Evolutionary conservation across 2,888 invertebrate genomes (phyloP).

Genomic region (Tridacna crocea): DNA sequence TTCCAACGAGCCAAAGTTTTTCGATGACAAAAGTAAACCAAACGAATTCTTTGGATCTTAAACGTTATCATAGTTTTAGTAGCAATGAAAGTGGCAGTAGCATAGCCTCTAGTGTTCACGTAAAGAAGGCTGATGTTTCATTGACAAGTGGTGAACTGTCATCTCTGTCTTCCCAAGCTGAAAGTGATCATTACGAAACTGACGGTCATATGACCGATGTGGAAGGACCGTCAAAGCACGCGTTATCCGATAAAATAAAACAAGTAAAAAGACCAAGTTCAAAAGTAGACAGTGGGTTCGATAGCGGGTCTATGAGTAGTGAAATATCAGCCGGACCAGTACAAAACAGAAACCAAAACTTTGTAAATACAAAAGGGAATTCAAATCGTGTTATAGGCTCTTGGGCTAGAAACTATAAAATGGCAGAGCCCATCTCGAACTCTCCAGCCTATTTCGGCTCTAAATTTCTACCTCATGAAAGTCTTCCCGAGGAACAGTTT

Average conservation of each 20-base stretch:
- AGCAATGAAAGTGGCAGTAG: slow-evolving; percentile 72
- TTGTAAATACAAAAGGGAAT: slow-evolving; percentile 50
- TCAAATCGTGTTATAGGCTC: slow-evolving; percentile 45
- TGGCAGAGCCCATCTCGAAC: slow-evolving; percentile 41
- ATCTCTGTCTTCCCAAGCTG: slow-evolving; percentile 73
- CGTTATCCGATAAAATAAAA: slow-evolving; percentile 14
- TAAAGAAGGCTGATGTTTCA: slow-evolving; percentile 62
- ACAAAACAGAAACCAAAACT: slow-evolving; percentile 57
- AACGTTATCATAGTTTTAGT: slow-evolving; percentile 69
- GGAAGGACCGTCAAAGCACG: slow-evolving; percentile 44
- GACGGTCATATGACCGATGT: slow-evolving; percentile 63
- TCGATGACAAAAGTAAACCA: slow-evolving; percentile 44
- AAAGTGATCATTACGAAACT: slow-evolving; percentile 66
- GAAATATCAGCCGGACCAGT: slow-evolving; percentile 67
- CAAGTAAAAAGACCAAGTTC: slow-evolving; percentile 34
- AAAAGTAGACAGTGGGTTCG: slow-evolving; percentile 76
- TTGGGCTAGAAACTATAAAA: slow-evolving; percentile 60
- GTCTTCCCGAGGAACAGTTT: slow-evolving; percentile 37
- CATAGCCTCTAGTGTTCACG: slow-evolving; percentile 55
- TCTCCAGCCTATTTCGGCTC: slow-evolving; percentile 37
- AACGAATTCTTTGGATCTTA: slow-evolving; percentile 32
- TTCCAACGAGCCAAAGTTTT: slow-evolving; percentile 59
- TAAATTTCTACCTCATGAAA: slow-evolving; percentile 51
- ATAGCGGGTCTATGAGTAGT: slow-evolving; percentile 75
- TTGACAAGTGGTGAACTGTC: slow-evolving; percentile 75